Conservation (phyloP, 2,888 invertebrate genomes). For the Chromoteleia sp. region DNA sequence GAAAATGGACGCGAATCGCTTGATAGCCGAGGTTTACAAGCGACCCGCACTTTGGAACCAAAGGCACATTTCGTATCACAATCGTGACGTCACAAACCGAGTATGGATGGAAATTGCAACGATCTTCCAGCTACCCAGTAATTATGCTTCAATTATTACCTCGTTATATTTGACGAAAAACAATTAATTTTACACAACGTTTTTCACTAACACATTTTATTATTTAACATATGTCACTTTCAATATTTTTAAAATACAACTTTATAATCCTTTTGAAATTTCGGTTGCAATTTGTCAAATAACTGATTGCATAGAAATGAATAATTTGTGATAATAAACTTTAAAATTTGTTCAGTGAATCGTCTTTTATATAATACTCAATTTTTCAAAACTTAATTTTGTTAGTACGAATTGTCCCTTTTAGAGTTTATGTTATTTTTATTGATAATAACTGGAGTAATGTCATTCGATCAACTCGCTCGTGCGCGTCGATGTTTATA, state of each 20-base stretch:
- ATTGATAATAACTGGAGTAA: not conserved
- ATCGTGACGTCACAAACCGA: slow-evolving; percentile 83
- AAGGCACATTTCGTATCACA: slow-evolving; percentile 83
- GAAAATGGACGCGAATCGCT: slow-evolving; percentile 83
- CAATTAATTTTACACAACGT: not conserved
- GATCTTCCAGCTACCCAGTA: slow-evolving; percentile 82
- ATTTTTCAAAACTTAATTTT: not conserved
- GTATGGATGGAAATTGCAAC: slow-evolving; percentile 84
- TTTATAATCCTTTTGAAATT: too few relatives aligned
- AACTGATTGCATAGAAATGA: too few relatives aligned
- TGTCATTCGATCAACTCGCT: slow-evolving; percentile 5
- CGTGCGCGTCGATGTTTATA: slow-evolving; percentile 7
- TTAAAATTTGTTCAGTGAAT: not conserved
- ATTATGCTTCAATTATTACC: slow-evolving; percentile 21
- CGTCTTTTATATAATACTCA: not conserved
- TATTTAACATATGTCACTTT: too few relatives aligned
- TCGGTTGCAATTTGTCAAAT: too few relatives aligned
- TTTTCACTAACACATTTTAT: not conserved
- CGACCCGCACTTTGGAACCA: slow-evolving; percentile 84
- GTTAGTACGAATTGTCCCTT: not conserved
- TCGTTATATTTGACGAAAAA: not conserved
- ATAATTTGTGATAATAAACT: too few relatives aligned
- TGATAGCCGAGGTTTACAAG: slow-evolving; percentile 83
- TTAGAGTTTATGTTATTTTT: not conserved
- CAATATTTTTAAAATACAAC: too few relatives aligned